These are phyloP conservation scores for Macrophya alboannulata DNA, from an alignment of 2,888 invertebrate genomes.

Conservation along the genomic window DNA sequence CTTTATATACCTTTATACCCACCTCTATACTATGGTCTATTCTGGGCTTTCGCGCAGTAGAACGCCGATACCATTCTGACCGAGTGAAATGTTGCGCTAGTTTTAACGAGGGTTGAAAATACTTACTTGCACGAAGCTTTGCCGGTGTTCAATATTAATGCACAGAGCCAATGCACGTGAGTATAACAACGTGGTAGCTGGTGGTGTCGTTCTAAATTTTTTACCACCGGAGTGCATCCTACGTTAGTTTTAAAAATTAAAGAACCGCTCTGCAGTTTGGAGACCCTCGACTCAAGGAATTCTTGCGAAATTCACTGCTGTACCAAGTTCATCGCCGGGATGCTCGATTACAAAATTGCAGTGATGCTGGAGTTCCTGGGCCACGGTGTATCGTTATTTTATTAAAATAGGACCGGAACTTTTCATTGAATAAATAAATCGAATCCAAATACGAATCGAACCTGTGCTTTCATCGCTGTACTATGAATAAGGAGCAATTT, in stretches of 20 bases:
- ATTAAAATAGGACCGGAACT: neutral
- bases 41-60: neutral
- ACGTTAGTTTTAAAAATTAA: slow-evolving; percentile 37
- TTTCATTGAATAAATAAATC: neutral
- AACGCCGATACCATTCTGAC: neutral
- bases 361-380: neutral
- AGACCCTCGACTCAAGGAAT: neutral
- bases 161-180: slow-evolving; percentile 4
- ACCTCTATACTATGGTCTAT: neutral
- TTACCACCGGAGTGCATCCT: slow-evolving; percentile 1
- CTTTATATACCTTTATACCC: neutral
- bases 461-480: neutral
- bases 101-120: slow-evolving; percentile 41
- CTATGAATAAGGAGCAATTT: neutral
- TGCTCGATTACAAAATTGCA: neutral
- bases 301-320: neutral
- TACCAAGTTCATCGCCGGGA: neutral
- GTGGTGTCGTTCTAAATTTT: slow-evolving; percentile 1
- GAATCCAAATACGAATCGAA: neutral
- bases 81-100: slow-evolving; percentile 11
- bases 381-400: neutral
- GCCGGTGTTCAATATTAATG: slow-evolving; percentile 7
- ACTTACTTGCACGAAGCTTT: slow-evolving; percentile 3
- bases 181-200: slow-evolving; percentile 3
- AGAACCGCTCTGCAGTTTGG: neutral